Conservation (phyloP, 2,888 invertebrate species). For the Amiota minor region DNA sequence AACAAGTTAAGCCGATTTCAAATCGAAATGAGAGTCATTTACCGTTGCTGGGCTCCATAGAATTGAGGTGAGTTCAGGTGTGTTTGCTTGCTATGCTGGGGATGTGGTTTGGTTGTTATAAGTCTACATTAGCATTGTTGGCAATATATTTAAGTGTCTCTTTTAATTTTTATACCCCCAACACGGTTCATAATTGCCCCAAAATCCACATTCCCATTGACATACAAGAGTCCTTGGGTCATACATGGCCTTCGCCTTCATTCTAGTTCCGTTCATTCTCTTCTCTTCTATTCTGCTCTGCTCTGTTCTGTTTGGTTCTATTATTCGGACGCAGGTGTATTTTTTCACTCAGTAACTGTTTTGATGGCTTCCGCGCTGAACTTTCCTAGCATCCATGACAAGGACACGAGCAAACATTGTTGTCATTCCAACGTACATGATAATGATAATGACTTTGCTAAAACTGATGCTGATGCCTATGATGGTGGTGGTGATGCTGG, state of each 20-base stretch:
- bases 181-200: neutral
- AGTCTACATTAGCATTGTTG: neutral
- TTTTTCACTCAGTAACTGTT: conserved; percentile 14
- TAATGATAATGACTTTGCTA: neutral
- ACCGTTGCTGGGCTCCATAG: conserved; percentile 39
- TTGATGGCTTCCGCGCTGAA: conserved; percentile 21
- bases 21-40: conserved; percentile 56
- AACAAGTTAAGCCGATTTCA: conserved; percentile 66
- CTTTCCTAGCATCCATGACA: neutral
- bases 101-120: too few relatives aligned
- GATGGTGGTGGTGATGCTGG: neutral
- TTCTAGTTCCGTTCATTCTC: too few relatives aligned
- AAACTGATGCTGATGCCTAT: neutral
- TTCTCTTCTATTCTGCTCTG: too few relatives aligned
- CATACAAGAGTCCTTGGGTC: too few relatives aligned
- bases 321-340: neutral
- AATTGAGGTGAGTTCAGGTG: conserved; percentile 44
- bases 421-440: too few relatives aligned
- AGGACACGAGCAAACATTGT: neutral
- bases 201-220: neutral
- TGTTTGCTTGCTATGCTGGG: neutral
- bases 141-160: conserved; percentile 11
- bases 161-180: conserved; percentile 8
- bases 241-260: too few relatives aligned
- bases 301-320: too few relatives aligned